Conservation (phyloP, 2,797 vertebrate genomes). For the Cirrhinus mrigala region DNA sequence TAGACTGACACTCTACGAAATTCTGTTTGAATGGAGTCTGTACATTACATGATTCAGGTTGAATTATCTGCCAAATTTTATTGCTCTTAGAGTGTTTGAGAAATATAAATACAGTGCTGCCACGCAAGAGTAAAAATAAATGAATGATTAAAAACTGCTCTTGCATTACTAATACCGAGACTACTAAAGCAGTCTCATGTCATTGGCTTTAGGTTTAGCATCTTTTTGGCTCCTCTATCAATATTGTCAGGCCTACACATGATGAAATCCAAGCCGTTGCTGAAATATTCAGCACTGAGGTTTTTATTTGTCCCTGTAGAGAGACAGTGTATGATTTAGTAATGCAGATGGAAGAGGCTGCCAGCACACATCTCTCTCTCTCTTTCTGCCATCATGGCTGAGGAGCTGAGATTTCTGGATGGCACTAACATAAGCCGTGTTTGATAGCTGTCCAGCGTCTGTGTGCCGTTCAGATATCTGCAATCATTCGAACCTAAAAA, state of each 20-base stretch:
- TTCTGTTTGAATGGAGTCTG: neutral
- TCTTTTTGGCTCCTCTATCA: slow-evolving; percentile 57
- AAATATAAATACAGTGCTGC: slow-evolving; percentile 6
- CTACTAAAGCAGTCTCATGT: slow-evolving; percentile 61
- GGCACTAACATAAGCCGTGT: slow-evolving; percentile 63
- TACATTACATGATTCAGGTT: neutral
- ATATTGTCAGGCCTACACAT: slow-evolving; percentile 59
- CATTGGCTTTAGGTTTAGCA: slow-evolving; percentile 63
- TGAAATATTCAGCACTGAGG: slow-evolving; percentile 83
- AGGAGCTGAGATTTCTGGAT: slow-evolving; percentile 63
- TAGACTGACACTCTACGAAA: neutral
- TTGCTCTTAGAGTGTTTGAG: neutral
- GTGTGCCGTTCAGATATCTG: slow-evolving; percentile 54
- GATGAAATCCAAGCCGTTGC: slow-evolving; percentile 76
- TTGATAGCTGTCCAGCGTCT: slow-evolving; percentile 62
- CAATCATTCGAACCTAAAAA: slow-evolving; percentile 50
- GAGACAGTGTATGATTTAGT: slow-evolving; percentile 82
- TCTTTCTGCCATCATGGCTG: slow-evolving; percentile 71
- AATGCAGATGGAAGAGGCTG: slow-evolving; percentile 82
- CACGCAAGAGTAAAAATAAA: slow-evolving; percentile 19
- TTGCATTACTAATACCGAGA: slow-evolving; percentile 22
- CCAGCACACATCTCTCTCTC: slow-evolving; percentile 78
- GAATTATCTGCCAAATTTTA: neutral
- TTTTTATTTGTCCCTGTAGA: slow-evolving; percentile 71
- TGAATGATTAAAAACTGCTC: slow-evolving; percentile 61